Percentiles rank a stretch among this genome's conserved stretches.
Evolutionary conservation across 2,888 invertebrate genomes (phyloP).

Genomic region (Tupiocoris notatus): DNA sequence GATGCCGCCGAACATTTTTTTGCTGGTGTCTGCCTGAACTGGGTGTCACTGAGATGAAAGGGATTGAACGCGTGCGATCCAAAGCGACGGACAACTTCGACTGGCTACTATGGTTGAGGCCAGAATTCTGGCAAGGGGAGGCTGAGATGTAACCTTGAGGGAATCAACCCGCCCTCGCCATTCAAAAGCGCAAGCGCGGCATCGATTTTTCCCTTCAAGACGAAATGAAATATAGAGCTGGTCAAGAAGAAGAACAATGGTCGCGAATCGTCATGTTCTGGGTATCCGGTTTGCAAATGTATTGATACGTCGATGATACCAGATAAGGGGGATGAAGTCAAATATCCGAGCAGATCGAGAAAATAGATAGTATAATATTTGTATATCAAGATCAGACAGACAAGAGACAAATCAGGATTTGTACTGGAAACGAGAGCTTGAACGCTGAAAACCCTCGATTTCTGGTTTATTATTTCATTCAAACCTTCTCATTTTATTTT

Average conservation of each 20-base stretch:
- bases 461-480: no score
- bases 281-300: no score
- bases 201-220: slow-evolving; percentile 23
- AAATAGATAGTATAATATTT: no score
- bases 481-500: no score
- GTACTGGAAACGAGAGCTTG: no score
- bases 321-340: no score
- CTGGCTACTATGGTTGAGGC: neutral
- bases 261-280: no score
- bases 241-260: slow-evolving; percentile 5
- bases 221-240: slow-evolving; percentile 23
- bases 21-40: slow-evolving; percentile 4
- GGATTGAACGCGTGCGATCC: slow-evolving; percentile 10
- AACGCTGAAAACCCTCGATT: no score
- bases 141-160: slow-evolving; percentile 28
- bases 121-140: neutral
- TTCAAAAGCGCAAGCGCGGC: slow-evolving; percentile 11
- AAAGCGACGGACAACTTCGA: neutral
- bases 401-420: no score
- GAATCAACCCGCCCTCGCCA: neutral
- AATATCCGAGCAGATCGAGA: no score
- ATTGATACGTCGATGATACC: no score
- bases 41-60: slow-evolving; percentile 16
- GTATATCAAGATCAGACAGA: no score
- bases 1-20: slow-evolving; percentile 38